Evolutionary conservation across 2,888 invertebrate genomes (phyloP).

Genomic region (Malacosoma neustria): DNA sequence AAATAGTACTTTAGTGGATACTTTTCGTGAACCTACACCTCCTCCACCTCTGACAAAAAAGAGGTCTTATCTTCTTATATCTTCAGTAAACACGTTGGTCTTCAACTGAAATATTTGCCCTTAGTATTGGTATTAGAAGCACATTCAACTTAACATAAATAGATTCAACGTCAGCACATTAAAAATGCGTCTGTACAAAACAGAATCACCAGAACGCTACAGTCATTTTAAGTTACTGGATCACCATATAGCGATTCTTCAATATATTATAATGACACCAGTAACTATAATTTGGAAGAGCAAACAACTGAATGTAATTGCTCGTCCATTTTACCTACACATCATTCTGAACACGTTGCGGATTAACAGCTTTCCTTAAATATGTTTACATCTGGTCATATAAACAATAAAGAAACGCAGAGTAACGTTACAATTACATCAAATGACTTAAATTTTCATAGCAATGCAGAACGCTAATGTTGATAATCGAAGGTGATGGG

Average conservation of each 20-base stretch:
- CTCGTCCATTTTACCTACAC: conserved; percentile 5
- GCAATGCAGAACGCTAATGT: too few relatives aligned
- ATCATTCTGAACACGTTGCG: not conserved
- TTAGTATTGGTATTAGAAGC: conserved; percentile 15
- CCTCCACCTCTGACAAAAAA: conserved; percentile 12
- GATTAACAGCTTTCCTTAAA: conserved; percentile 8
- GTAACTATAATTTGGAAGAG: conserved; percentile 13
- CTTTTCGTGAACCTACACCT: conserved; percentile 5
- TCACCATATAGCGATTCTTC: conserved; percentile 12
- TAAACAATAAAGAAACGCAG: conserved; percentile 10
- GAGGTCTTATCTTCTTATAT: conserved; percentile 16
- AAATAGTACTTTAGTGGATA: conserved; percentile 11
- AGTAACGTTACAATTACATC: conserved; percentile 8
- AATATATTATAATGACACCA: conserved; percentile 13
- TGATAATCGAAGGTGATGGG: too few relatives aligned
- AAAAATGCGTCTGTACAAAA: conserved; percentile 12
- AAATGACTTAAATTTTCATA: conserved; percentile 13
- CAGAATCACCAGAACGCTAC: conserved; percentile 12
- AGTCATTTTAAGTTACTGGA: conserved; percentile 13
- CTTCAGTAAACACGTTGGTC: conserved; percentile 20
- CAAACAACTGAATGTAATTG: conserved; percentile 5
- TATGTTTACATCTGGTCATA: conserved; percentile 10
- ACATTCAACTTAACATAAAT: conserved; percentile 18
- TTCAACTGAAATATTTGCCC: conserved; percentile 17
- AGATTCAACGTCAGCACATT: conserved; percentile 15